Conservation (phyloP, 2,113 vertebrate genomes). For the Sander lucioperca region DNA sequence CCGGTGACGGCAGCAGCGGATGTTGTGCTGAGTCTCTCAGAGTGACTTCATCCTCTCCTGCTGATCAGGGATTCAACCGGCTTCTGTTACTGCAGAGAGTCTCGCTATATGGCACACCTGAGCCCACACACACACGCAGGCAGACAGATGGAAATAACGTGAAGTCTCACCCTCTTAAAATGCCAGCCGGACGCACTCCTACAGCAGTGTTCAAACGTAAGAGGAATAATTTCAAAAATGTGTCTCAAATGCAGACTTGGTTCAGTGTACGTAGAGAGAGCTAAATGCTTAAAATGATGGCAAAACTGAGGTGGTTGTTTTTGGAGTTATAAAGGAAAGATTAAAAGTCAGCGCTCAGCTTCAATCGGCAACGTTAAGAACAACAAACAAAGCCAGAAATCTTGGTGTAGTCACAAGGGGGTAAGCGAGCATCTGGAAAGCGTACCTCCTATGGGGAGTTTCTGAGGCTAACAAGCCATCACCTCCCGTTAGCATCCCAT, state of each 20-base stretch:
- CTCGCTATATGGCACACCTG: slow-evolving; percentile 42
- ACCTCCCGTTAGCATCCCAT: too few relatives aligned
- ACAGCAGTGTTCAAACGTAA: background rate
- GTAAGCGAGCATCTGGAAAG: too few relatives aligned
- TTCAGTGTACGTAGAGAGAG: background rate
- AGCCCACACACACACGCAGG: slow-evolving; percentile 25
- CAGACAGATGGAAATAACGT: slow-evolving; percentile 22
- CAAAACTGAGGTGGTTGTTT: too few relatives aligned
- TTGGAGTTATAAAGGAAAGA: too few relatives aligned
- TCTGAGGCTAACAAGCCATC: too few relatives aligned
- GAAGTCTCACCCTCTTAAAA: background rate
- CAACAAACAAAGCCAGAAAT: too few relatives aligned
- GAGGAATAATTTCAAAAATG: background rate
- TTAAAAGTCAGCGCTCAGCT: too few relatives aligned
- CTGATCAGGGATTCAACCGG: slow-evolving; percentile 57
- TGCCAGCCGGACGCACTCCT: background rate
- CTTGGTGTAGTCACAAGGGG: too few relatives aligned
- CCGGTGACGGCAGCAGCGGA: slow-evolving; percentile 1
- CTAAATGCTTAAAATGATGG: background rate
- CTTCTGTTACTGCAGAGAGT: slow-evolving; percentile 42
- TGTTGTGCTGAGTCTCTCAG: slow-evolving; percentile 40
- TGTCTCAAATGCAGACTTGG: too few relatives aligned
- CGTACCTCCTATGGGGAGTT: too few relatives aligned
- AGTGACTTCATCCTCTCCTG: slow-evolving; percentile 37
- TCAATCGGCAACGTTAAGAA: too few relatives aligned